Evolutionary conservation across 1,140 invertebrate genomes (phyloP).

Genomic region (Arion vulgaris): DNA sequence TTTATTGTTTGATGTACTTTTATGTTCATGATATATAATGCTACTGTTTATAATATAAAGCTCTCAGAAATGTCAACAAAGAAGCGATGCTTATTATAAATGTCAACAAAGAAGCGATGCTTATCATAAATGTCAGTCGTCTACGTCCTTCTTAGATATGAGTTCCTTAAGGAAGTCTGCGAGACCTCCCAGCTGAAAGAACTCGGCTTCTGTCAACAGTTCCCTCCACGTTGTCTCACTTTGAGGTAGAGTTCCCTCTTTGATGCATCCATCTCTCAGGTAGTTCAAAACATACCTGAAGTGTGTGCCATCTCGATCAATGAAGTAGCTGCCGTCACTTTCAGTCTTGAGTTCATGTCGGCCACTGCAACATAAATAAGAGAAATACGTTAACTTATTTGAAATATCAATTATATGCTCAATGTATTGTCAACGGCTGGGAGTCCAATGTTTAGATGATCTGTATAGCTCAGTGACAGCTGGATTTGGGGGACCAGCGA

Average conservation of each 20-base stretch:
- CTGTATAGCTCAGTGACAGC: too few species aligned
- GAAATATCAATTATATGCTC: too few species aligned
- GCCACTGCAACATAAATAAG: conserved; percentile 39
- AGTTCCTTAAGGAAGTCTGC: conserved; percentile 55
- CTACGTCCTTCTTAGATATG: conserved; percentile 37
- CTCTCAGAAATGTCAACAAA: background rate
- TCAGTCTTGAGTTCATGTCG: conserved; percentile 59
- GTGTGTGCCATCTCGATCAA: conserved; percentile 68
- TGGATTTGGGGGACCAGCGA: too few species aligned
- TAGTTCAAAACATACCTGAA: conserved; percentile 69
- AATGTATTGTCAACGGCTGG: too few species aligned
- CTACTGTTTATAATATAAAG: too few species aligned
- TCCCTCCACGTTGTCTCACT: conserved; percentile 60
- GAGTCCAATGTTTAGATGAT: too few species aligned
- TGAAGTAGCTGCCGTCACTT: conserved; percentile 65
- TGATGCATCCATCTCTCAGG: conserved; percentile 64
- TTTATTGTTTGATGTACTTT: too few species aligned
- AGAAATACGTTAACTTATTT: background rate
- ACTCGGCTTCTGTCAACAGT: conserved; percentile 65
- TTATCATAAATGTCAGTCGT: background rate
- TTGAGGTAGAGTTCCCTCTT: conserved; percentile 64
- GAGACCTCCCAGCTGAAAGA: conserved; percentile 61
- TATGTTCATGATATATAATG: too few species aligned
- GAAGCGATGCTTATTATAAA: too few species aligned
- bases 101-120: background rate